phyloP scores from a whole-genome alignment of 2,113 vertebrate species.

The Gambusia affinis region DNA sequence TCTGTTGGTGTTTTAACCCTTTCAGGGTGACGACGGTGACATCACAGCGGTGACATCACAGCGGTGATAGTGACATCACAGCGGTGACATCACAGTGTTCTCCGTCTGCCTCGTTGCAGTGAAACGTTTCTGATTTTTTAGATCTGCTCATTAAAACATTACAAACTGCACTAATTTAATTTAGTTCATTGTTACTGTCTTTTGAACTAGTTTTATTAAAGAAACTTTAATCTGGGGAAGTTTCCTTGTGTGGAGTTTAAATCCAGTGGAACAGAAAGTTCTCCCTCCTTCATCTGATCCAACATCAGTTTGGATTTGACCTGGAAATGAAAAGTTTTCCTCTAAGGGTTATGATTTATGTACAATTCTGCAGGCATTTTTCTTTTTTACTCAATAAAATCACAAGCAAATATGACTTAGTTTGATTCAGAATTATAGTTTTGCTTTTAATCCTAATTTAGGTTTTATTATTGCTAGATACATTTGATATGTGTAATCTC shows the following conservation, averaged over 20 bases:
- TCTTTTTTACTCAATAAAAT: background rate
- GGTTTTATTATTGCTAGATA: background rate
- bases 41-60: background rate
- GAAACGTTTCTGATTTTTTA: slow-evolving; percentile 15
- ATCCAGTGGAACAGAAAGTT: background rate
- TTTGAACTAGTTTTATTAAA: slow-evolving; percentile 60
- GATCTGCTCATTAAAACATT: slow-evolving; percentile 28
- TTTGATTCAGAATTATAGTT: background rate
- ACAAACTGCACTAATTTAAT: slow-evolving; percentile 53
- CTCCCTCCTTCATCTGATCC: too few relatives aligned
- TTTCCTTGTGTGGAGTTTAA: background rate
- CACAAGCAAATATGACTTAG: background rate
- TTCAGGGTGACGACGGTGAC: slow-evolving; percentile 26
- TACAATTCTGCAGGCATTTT: background rate
- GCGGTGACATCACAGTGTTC: slow-evolving; percentile 11
- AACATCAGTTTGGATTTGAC: too few relatives aligned
- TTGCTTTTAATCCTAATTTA: background rate
- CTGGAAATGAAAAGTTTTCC: too few relatives aligned
- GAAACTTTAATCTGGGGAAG: background rate
- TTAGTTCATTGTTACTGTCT: slow-evolving; percentile 25
- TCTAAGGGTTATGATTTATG: too few relatives aligned
- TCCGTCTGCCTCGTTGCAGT: slow-evolving; percentile 14
- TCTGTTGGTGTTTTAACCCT: slow-evolving; percentile 42
- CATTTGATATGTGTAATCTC: too few relatives aligned
- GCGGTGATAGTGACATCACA: too few relatives aligned